Evolutionary conservation across 2,888 invertebrate genomes (phyloP), one percentile per base, ranked within the genome.

Genomic region (Drosophila bunnanda): DNA sequence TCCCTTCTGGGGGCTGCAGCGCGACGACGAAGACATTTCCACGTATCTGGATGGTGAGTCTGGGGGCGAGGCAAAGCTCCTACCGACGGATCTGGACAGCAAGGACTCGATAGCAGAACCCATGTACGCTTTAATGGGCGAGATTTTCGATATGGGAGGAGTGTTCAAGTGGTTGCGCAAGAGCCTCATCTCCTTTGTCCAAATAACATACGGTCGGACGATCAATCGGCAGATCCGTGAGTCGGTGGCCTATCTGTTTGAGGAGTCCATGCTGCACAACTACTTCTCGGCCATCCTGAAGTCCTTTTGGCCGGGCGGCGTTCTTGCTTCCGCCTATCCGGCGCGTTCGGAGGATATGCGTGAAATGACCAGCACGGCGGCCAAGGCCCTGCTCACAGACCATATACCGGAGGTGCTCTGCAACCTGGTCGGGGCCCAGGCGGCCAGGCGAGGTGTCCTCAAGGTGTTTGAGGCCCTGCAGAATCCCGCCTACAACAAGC

Each of bases 201-300:
- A 98, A 93, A 96, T 97, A 68, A 96, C 97, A 0, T 98, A 97
- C 90, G 97, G 97, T n/a, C 94, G 97, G 73, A 98, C 97, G 65
- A 98, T 98, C 50, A 98, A 97, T 91, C 95, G 97, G 77, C 97
- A 98, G 94, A 96, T 98, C 58, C 94, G 97, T 78, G 97, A 97
- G 88, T 97, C 96, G 0, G 95, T 98, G 56, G 94, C 95, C 32
- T 97, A 97, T 96, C 93, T 97, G 80, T 96, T 97, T 90, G 97
- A 97, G 13, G 98, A 98, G 91, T 96, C 96, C 73, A 98, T 98
- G 97, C 92, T 98, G 67, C 96, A 97, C 89, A 97, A 96, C 91
- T 98, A 98, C 91, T 95, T 96, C 52, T 95, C 96, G 66, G 93
- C 96, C 32, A 94, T 97, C 72, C 94, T 96, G 61, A 97, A 97